Evolutionary conservation across 2,888 invertebrate species (phyloP), one percentile per base, ranked within the genome.

Genomic region (Dryobotodes eremita): DNA sequence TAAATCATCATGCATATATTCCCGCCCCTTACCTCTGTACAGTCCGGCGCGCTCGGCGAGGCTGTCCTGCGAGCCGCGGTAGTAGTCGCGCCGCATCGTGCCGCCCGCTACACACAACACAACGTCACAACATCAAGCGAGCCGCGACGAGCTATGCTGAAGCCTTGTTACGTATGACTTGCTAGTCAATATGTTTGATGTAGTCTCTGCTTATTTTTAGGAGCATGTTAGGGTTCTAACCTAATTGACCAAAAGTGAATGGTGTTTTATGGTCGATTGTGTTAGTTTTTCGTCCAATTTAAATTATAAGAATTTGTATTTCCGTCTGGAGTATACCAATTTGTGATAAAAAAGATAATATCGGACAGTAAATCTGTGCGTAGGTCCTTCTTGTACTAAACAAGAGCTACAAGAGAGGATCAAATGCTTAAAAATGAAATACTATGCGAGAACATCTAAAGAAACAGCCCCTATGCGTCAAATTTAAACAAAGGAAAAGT

Each of bases 1-100:
- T 17, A 0, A 26, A n/a, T 1, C 0, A 1, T 0, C 42, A 13
- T 46, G 65, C 68, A 53, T 1, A 55, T 1, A 42, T 15, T 53
- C 50, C 50, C n/a, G 26, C 26, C 17, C 71, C 82, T 75, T 97
- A 98, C 98, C 98, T 97, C 98, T 97, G 93, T 98, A 98, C 93
- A 98, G 97, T 90, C 97, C 97, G 91, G 98, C 98, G 86, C 97
- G 97, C 92, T 98, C 97, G 91, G 98, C 98, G 92, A 99, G 97
- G 95, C 98, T 98, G 97, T 99, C 99, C 97, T 98, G 98, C 88
- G 98, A 99, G 94, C 99, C 98, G 97, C 98, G 98, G 97, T 98
- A 98, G 97, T 98, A 98, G 97, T 99, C 98, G 94, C 98, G 98
- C 97, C 98, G 98, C 98, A 98, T 98, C 90, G 98, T 97, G 92